Conservation (phyloP, 2,797 vertebrate species). For the Furcifer pardalis region DNA sequence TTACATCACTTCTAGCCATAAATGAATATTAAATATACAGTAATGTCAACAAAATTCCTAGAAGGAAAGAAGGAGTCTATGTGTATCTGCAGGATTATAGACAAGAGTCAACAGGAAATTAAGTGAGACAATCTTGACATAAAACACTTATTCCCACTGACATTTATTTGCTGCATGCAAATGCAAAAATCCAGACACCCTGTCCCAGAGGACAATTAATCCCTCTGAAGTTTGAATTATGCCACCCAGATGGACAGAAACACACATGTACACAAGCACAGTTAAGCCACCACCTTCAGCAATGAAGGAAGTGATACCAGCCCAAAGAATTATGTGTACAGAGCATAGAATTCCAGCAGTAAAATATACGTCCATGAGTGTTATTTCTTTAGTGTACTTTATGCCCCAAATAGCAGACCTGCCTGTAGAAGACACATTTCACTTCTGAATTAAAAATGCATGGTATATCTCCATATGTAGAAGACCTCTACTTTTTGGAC, state of each 20-base stretch:
- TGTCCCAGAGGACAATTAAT: constrained; percentile 54
- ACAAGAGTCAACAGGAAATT: constrained; percentile 60
- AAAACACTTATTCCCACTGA: constrained; percentile 56
- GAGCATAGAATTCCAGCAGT: constrained; percentile 20
- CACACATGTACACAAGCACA: no score
- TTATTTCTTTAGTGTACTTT: constrained; percentile 6
- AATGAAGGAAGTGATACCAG: constrained; percentile 44
- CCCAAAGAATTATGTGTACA: constrained; percentile 38
- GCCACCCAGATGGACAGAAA: neutral
- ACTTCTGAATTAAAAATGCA: no score
- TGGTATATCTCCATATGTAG: no score
- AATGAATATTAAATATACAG: neutral
- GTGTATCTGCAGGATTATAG: constrained; percentile 45
- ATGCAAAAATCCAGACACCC: constrained; percentile 59
- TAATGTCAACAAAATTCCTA: neutral
- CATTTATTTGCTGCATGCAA: constrained; percentile 52
- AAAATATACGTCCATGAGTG: constrained; percentile 25
- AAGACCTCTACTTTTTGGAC: no score
- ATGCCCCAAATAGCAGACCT: no score
- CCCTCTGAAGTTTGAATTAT: constrained; percentile 37
- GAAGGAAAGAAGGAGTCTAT: constrained; percentile 14
- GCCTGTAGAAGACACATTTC: no score
- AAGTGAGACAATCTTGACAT: constrained; percentile 65
- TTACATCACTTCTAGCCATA: neutral
- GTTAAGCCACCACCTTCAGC: constrained; percentile 9